These are phyloP conservation scores for Plebejus melissa DNA, from an alignment of 2,888 invertebrate species.

Conservation along the genomic window DNA sequence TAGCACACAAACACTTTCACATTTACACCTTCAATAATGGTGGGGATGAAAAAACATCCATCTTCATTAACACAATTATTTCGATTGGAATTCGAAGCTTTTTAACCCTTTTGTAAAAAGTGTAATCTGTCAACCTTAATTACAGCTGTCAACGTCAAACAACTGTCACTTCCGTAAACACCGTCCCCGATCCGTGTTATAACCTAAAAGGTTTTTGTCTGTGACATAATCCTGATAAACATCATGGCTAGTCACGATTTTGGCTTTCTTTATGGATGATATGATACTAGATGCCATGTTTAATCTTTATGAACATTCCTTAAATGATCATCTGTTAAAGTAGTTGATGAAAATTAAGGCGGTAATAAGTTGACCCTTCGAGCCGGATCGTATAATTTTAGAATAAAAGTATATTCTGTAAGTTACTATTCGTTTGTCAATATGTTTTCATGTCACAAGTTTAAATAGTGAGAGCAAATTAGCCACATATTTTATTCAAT, in stretches of 20 bases:
- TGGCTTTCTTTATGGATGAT: conserved; percentile 23
- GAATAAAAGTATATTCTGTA: no score
- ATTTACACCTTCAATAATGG: neutral
- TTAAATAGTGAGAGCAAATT: no score
- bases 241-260: conserved; percentile 33
- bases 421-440: no score
- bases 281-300: neutral
- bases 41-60: neutral
- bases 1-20: neutral
- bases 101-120: conserved; percentile 4
- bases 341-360: neutral
- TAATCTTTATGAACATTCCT: neutral
- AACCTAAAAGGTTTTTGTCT: conserved; percentile 54
- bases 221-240: conserved; percentile 43
- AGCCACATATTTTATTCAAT: neutral
- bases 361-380: neutral
- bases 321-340: neutral
- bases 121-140: conserved; percentile 13
- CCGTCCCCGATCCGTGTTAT: conserved; percentile 40
- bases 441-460: no score
- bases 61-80: neutral
- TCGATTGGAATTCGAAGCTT: neutral
- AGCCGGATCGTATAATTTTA: neutral
- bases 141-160: conserved; percentile 22
- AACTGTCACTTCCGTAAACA: conserved; percentile 24